A percentile compares a stretch with the other conserved stretches of the same genome.
phyloP scores from a whole-genome alignment of 2,797 vertebrate genomes.

The Ibycter americanus region DNA sequence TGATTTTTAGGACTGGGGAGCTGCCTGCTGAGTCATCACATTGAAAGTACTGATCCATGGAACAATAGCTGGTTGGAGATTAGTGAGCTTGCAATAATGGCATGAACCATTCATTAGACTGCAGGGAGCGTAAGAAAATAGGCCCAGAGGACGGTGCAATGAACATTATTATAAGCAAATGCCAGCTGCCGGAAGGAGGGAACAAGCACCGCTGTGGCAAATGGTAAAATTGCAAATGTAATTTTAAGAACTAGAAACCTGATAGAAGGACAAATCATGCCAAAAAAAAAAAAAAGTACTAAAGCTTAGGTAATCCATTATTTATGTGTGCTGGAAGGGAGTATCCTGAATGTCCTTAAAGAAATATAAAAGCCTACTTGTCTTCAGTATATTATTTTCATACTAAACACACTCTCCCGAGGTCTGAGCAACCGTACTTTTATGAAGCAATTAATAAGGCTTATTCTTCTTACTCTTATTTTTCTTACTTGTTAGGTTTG shows the following conservation, averaged over 20 bases:
- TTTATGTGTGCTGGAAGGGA: slow-evolving; percentile 4
- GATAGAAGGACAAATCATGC: neutral
- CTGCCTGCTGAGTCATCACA: neutral
- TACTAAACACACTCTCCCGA: neutral
- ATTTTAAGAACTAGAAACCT: neutral
- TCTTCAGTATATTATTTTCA: neutral
- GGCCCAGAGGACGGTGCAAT: neutral
- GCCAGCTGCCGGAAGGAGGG: neutral
- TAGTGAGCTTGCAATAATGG: neutral
- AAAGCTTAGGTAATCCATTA: neutral
- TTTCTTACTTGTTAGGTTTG: neutral
- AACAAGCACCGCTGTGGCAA: neutral
- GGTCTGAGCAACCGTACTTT: neutral
- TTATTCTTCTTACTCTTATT: neutral
- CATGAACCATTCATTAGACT: neutral
- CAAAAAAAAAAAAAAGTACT: neutral
- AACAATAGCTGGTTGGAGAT: neutral
- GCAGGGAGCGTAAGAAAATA: neutral
- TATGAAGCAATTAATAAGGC: neutral
- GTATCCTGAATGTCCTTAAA: neutral
- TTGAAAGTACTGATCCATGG: neutral
- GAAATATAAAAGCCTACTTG: neutral
- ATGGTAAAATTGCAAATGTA: neutral
- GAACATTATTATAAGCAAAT: neutral
- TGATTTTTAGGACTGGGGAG: neutral